These are phyloP conservation scores for Polypterus bichir DNA, from an alignment of 2,113 vertebrate species.

Conservation along the genomic window DNA sequence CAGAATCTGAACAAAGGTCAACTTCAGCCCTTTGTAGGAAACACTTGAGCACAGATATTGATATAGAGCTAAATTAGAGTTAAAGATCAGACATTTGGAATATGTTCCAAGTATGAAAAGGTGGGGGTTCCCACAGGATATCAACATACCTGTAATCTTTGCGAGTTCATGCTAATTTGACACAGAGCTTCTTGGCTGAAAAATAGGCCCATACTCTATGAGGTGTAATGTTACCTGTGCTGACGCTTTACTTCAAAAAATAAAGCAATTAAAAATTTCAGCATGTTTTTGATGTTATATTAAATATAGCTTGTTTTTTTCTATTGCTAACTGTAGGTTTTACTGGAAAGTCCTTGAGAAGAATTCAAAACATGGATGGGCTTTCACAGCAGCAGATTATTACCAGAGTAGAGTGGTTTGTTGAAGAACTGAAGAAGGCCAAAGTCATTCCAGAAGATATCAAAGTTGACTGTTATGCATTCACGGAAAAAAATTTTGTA, in stretches of 20 bases:
- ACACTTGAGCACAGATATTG: too few relatives aligned
- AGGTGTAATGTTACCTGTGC: slow-evolving; percentile 13
- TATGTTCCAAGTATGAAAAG: too few relatives aligned
- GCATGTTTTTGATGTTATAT: slow-evolving; percentile 11
- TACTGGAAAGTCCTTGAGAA: slow-evolving; percentile 19
- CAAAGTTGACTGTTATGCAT: slow-evolving; percentile 11
- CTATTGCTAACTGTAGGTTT: slow-evolving; percentile 29
- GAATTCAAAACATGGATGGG: slow-evolving; percentile 20
- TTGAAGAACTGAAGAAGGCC: slow-evolving; percentile 20
- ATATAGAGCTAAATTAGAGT: too few relatives aligned
- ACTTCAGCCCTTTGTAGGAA: too few relatives aligned
- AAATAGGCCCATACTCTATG: slow-evolving; percentile 8
- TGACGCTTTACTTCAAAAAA: slow-evolving; percentile 12
- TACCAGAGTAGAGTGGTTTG: slow-evolving; percentile 16
- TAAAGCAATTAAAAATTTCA: slow-evolving; percentile 21
- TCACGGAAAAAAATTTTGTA: slow-evolving; percentile 7
- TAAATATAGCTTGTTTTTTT: slow-evolving; percentile 27
- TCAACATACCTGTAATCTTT: too few relatives aligned
- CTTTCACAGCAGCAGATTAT: slow-evolving; percentile 19
- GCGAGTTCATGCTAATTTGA: too few relatives aligned
- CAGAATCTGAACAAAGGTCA: too few relatives aligned
- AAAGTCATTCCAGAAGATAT: slow-evolving; percentile 15
- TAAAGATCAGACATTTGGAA: too few relatives aligned
- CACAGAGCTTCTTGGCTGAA: too few relatives aligned
- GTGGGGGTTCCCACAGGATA: too few relatives aligned